Base-by-base conservation (phyloP, 1,140 invertebrate genomes). In the Pachypeltis micranthus region DNA sequence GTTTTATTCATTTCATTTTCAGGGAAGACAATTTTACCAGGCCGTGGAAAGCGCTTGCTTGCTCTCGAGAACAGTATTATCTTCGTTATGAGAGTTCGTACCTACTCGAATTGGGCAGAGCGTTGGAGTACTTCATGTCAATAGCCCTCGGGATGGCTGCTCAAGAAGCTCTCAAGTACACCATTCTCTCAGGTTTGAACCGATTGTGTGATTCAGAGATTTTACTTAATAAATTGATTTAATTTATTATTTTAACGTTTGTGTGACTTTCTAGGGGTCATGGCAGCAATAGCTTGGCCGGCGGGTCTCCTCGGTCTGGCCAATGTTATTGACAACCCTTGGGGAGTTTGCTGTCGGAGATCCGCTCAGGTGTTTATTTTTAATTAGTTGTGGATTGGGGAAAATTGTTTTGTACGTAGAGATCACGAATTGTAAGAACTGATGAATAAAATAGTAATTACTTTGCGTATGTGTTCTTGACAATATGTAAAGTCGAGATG, bases 131-230 rank as follows among this genome's bases (percentile, higher is more conserved):
- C 65, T 75, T 85, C 29, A 72, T 85, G 21, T 80, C 77, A 64
- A 81, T 84, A 67, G 85, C 83, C 39, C 77, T 87, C 24, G 78
- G 80, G 14, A 78, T 84, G 72, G 85, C 84, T 19, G 82, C 85
- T 10, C 84, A 87, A 70, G 85, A 87, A 72, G 82, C 83, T n/a
- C 75, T 88, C 0, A 87, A 87, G 72, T 83, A 83, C 64, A 88
- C 86, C 21, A 78, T 86, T 61, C 72, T 88, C 16, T 81, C 83
- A 63, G 81, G 83, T n/a, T n/a, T n/a, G n/a, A n/a, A n/a, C n/a
- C n/a, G n/a, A n/a, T n/a, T n/a, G n/a, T n/a, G n/a, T n/a, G 70
- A 56, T 10, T 39, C 34, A 39, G n/a, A n/a, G 34, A 39, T n/a
- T n/a, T n/a, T 39, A 10, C n/a, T 39, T 39, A 39, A 39, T 39